These are phyloP conservation scores for Drosophila ficusphila DNA, from an alignment of 1,140 invertebrate genomes.

Conservation along the genomic window DNA sequence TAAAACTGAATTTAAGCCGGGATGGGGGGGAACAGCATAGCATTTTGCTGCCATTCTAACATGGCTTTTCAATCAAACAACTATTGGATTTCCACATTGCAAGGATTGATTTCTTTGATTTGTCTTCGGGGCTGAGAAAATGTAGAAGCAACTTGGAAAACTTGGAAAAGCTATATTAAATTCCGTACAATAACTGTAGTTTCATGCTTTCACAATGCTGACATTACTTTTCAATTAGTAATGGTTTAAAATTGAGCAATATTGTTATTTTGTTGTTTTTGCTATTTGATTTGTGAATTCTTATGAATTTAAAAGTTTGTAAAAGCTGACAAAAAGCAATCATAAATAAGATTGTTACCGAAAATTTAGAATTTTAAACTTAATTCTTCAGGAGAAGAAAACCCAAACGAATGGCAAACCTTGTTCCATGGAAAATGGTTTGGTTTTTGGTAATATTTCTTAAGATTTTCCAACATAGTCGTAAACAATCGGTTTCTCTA, in stretches of 20 bases:
- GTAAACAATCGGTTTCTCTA: neutral
- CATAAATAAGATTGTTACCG: too few relatives aligned
- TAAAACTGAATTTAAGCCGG: neutral
- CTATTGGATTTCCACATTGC: neutral
- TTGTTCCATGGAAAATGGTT: neutral
- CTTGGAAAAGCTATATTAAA: neutral
- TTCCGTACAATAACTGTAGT: neutral
- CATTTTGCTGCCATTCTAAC: neutral
- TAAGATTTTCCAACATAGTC: neutral
- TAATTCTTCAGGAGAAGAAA: too few relatives aligned
- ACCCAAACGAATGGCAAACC: neutral
- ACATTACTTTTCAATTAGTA: neutral
- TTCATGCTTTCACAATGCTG: neutral
- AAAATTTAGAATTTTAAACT: too few relatives aligned
- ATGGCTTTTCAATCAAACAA: slow-evolving; percentile 11
- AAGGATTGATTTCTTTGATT: neutral
- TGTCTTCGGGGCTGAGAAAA: neutral
- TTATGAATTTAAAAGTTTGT: neutral
- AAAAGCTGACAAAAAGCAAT: too few relatives aligned
- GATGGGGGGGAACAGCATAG: neutral
- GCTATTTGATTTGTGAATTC: too few relatives aligned
- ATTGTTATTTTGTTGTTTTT: too few relatives aligned
- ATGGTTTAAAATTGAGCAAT: neutral
- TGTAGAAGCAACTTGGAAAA: neutral
- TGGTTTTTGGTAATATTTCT: neutral